Evolutionary conservation across 1,140 invertebrate genomes (phyloP), one percentile per base, ranked within the genome.

Genomic region (Drosophila tropicalis): DNA sequence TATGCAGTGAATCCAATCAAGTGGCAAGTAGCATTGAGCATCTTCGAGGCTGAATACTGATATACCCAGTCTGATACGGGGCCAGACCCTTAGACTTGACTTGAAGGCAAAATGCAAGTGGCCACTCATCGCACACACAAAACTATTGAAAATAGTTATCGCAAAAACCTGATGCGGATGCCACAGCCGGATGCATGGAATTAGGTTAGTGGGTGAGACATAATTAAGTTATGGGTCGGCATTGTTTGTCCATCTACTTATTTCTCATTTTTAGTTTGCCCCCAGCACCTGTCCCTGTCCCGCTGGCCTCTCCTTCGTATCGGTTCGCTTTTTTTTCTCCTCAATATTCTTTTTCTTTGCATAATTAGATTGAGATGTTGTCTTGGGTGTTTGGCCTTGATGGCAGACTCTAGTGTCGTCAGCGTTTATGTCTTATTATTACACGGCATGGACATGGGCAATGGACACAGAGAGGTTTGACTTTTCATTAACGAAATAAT

Each of bases 121-220:
- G 70, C 54, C 55, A 40, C 12, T 34, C 36, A 67, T 51, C 57
- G 54, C 71, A 76, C 61, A 64, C 29, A 29, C 29, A 65, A 60
- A 65, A 60, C 40, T 76, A 79, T 72, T 62, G 67, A 58, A 71
- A 71, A 66, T 73, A 68, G 70, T 74, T 63, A 77, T 72, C 73
- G 73, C 71, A 75, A 36, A 55, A 65, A 76, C 72, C 66, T 76
- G 74, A 73, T 67, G 68, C 29, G 54, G 40, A 44, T 19, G n/a
- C 51, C 58, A 19, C 32, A 47, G 65, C 71, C 63, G 62, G 72
- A 74, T 72, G 73, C 74, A 86, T 67, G 39, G 67, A 87, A 87
- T 87, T 87, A 64, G 84, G 84, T 87, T 87, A 87, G 80, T 87
- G 84, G 84, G 84, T 89, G 77, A 87, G 80, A 84, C 85, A 83